phyloP scores from a whole-genome alignment of 1,140 invertebrate genomes.

The Drosophila cardini region DNA sequence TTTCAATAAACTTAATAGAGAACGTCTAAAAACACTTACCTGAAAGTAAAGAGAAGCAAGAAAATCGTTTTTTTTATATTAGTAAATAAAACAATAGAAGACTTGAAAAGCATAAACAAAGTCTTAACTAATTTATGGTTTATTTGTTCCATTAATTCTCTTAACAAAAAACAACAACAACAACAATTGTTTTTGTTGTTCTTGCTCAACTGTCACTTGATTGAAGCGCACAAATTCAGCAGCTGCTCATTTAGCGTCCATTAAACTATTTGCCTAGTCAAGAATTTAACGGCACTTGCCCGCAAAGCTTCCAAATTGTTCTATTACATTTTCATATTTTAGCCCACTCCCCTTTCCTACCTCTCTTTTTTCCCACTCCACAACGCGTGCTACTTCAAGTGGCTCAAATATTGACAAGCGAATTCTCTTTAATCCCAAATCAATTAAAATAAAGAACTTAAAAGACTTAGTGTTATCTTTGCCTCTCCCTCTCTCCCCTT shows the following conservation, averaged over 20 bases:
- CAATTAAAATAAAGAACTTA: slow-evolving; percentile 47
- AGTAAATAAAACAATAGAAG: slow-evolving; percentile 38
- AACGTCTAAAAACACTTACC: slow-evolving; percentile 51
- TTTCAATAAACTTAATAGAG: background rate
- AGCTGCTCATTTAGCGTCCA: slow-evolving; percentile 39
- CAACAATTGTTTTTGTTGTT: no score
- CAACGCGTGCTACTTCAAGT: slow-evolving; percentile 1
- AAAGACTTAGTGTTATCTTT: slow-evolving; percentile 10
- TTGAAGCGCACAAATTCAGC: slow-evolving; percentile 16
- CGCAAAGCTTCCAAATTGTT: background rate
- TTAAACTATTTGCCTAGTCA: slow-evolving; percentile 35
- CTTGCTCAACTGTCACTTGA: slow-evolving; percentile 16
- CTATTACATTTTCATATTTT: background rate
- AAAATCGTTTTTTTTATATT: slow-evolving; percentile 16
- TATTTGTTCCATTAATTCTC: slow-evolving; percentile 7
- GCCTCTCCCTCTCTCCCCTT: background rate
- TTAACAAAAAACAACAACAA: background rate
- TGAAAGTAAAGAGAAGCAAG: slow-evolving; percentile 48
- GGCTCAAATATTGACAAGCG: slow-evolving; percentile 47
- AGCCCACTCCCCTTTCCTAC: background rate
- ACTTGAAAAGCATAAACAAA: background rate
- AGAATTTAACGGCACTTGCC: slow-evolving; percentile 15
- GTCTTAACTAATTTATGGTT: slow-evolving; percentile 36
- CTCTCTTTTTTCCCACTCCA: background rate
- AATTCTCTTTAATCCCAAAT: slow-evolving; percentile 46